These are phyloP conservation scores for Camponotus pennsylvanicus DNA, from an alignment of 1,140 invertebrate genomes.

Conservation along the genomic window DNA sequence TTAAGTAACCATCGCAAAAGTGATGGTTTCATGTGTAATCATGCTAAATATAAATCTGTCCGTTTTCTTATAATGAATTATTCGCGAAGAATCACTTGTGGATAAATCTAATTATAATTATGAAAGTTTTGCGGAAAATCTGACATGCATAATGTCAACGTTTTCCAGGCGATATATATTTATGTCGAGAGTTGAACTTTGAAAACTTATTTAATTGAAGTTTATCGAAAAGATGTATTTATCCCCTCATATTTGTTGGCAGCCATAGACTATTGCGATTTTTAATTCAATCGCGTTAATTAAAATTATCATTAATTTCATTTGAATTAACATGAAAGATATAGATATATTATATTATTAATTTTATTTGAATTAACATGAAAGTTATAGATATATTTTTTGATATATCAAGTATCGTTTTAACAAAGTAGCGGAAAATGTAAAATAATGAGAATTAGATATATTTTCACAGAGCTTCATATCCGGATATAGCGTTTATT, in stretches of 20 bases:
- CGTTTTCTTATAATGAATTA: slow-evolving; percentile 12
- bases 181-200: not conserved
- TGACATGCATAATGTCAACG: not conserved
- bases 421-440: not conserved
- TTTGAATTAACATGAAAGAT: slow-evolving; percentile 52
- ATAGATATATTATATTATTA: slow-evolving; percentile 18
- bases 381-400: slow-evolving; percentile 32
- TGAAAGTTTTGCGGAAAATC: not conserved
- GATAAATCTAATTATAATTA: not conserved
- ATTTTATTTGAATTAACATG: slow-evolving; percentile 55
- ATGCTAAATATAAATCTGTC: slow-evolving; percentile 15
- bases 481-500: not conserved
- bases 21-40: too few relatives aligned
- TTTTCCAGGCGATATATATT: slow-evolving; percentile 14
- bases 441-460: not conserved
- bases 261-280: slow-evolving; percentile 14
- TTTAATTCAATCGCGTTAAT: slow-evolving; percentile 28
- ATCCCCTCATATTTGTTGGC: slow-evolving; percentile 1
- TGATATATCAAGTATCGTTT: not conserved
- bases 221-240: slow-evolving; percentile 36
- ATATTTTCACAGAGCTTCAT: not conserved
- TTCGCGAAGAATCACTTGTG: not conserved
- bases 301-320: slow-evolving; percentile 46
- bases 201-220: slow-evolving; percentile 6
- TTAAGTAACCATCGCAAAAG: not conserved